phyloP scores from a whole-genome alignment of 2,797 vertebrate species.

The Malacoraja senta region DNA sequence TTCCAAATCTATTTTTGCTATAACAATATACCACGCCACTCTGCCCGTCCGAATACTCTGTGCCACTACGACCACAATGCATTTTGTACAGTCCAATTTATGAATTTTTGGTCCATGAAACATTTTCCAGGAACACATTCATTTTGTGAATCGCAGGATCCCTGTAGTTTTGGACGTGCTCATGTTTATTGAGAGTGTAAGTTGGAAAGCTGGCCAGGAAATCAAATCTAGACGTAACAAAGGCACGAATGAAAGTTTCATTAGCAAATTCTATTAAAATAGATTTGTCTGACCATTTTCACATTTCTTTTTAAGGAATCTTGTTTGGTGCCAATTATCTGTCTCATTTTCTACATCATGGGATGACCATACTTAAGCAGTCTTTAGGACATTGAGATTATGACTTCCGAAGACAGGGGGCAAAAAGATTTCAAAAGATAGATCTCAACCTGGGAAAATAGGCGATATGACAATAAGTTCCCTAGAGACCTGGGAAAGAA shows the following conservation, averaged over 20 bases:
- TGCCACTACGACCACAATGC: too few relatives aligned
- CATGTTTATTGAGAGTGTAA: not conserved
- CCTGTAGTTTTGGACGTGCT: not conserved
- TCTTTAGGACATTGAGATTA: not conserved
- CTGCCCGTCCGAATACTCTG: too few relatives aligned
- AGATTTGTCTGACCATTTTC: not conserved
- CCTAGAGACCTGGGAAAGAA: not conserved
- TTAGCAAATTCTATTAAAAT: not conserved
- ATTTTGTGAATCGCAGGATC: too few relatives aligned
- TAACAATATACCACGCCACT: too few relatives aligned
- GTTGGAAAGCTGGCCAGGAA: not conserved
- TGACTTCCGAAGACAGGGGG: not conserved
- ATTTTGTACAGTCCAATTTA: too few relatives aligned
- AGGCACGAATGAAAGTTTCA: not conserved
- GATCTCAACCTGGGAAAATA: not conserved
- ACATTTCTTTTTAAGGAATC: not conserved
- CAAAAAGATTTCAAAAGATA: not conserved
- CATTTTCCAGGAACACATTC: too few relatives aligned
- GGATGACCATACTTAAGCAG: not conserved
- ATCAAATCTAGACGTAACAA: not conserved
- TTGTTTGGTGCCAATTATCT: not conserved
- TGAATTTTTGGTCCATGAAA: too few relatives aligned
- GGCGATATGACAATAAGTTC: not conserved
- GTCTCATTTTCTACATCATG: not conserved
- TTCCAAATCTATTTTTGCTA: too few relatives aligned